phyloP scores from a whole-genome alignment of 2,113 vertebrate species.

The Laterallus jamaicensis region DNA sequence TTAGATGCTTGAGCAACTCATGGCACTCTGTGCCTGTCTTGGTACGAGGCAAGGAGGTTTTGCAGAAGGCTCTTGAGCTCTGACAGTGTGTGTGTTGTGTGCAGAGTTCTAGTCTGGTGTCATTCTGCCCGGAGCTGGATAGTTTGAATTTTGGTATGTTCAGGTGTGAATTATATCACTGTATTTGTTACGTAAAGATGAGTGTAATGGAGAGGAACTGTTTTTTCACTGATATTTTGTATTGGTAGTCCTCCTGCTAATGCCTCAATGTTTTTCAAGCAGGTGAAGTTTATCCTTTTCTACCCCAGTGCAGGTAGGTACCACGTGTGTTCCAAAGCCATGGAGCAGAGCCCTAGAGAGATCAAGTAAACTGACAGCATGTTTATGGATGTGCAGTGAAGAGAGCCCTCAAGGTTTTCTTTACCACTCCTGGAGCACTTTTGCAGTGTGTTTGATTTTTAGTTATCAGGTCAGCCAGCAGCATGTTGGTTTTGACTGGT shows the following conservation, averaged over 20 bases:
- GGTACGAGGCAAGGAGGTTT: background rate
- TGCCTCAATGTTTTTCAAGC: background rate
- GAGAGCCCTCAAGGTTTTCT: background rate
- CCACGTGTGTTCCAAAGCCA: rapidly evolving
- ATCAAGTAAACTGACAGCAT: background rate
- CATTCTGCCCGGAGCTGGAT: background rate
- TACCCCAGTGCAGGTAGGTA: background rate
- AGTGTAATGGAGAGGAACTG: background rate
- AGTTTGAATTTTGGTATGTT: background rate
- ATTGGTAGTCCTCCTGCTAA: background rate
- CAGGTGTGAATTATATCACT: background rate
- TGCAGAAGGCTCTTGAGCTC: background rate
- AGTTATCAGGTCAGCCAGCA: background rate
- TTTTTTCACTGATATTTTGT: background rate
- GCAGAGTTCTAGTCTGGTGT: background rate
- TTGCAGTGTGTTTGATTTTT: background rate
- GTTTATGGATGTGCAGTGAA: background rate
- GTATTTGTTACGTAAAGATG: background rate
- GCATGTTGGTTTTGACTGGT: background rate
- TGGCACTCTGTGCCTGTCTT: background rate
- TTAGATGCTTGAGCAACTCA: background rate
- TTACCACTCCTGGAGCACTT: background rate
- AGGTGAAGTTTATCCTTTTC: background rate
- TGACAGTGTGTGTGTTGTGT: rapidly evolving
- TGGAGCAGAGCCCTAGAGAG: background rate